phyloP scores from a whole-genome alignment of 1,140 invertebrate species.

The Delia radicum region DNA sequence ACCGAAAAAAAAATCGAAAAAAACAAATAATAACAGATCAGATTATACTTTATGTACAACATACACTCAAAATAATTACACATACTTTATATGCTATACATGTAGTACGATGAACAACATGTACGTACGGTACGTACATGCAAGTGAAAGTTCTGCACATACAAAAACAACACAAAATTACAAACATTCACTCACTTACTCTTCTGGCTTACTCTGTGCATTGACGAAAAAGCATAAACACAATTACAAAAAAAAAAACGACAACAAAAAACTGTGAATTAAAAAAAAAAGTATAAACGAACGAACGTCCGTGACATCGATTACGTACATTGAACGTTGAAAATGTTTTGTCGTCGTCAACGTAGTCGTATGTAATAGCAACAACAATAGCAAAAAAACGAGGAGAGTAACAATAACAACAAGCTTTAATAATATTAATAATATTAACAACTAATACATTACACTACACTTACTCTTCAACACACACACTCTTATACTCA shows the following conservation, averaged over 20 bases:
- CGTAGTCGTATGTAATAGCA: conserved; percentile 8
- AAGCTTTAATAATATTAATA: neutral
- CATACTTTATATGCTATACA: neutral
- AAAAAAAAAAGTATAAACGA: conserved; percentile 4
- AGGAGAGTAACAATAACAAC: neutral
- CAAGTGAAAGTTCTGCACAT: conserved; percentile 23
- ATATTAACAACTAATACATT: neutral
- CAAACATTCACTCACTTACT: neutral
- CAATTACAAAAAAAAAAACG: conserved; percentile 8
- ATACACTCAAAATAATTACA: neutral
- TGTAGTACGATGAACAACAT: too few relatives aligned
- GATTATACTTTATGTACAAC: neutral
- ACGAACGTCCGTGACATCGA: conserved; percentile 23
- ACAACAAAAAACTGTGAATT: neutral
- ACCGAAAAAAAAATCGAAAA: neutral
- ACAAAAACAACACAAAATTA: neutral
- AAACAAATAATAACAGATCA: neutral
- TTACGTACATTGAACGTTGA: conserved; percentile 24
- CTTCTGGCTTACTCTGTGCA: neutral
- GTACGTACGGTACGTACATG: neutral
- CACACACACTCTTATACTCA: neutral
- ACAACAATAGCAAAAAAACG: neutral
- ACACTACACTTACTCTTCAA: neutral
- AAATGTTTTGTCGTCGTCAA: conserved; percentile 9
- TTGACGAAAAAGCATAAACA: neutral